Percentiles rank a stretch among this genome's conserved stretches.
phyloP scores from a whole-genome alignment of 2,888 invertebrate species.

The Drosophila trichaetosa region DNA sequence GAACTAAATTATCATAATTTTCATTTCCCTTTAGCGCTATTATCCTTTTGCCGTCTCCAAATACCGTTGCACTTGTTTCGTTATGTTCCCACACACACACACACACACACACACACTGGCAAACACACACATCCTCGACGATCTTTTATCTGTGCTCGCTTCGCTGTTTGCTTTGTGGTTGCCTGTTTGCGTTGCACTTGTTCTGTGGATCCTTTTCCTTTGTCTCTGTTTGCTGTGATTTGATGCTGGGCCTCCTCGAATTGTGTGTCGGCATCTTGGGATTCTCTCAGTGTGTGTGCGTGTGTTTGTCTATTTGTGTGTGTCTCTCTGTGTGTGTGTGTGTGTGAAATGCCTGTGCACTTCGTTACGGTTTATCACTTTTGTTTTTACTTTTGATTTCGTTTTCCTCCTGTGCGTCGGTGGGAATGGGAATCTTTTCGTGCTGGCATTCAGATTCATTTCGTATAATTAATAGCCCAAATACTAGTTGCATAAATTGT shows the following conservation, averaged over 20 bases:
- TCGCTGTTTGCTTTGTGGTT: constrained; percentile 74
- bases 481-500: constrained; percentile 6
- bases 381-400: constrained; percentile 77
- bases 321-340: constrained; percentile 29
- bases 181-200: constrained; percentile 75
- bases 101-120: constrained; percentile 10
- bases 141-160: constrained; percentile 68
- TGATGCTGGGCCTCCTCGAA: constrained; percentile 60
- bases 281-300: constrained; percentile 1
- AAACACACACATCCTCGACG: constrained; percentile 52
- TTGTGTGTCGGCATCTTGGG: constrained; percentile 24
- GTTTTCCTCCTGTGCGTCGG: constrained; percentile 20
- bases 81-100: constrained; percentile 66
- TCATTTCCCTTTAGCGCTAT: constrained; percentile 77
- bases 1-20: constrained; percentile 77
- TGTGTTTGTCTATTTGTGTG: constrained; percentile 1
- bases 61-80: constrained; percentile 78
- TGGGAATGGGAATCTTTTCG: constrained; percentile 34
- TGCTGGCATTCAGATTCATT: constrained; percentile 23
- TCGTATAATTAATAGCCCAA: constrained; percentile 22
- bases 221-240: constrained; percentile 72
- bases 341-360: constrained; percentile 43
- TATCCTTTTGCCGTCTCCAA: constrained; percentile 75
- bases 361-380: constrained; percentile 73
- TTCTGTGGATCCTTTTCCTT: constrained; percentile 64